Conservation (phyloP, 2,797 vertebrate genomes). For the Scolopax bukidnonensis region DNA sequence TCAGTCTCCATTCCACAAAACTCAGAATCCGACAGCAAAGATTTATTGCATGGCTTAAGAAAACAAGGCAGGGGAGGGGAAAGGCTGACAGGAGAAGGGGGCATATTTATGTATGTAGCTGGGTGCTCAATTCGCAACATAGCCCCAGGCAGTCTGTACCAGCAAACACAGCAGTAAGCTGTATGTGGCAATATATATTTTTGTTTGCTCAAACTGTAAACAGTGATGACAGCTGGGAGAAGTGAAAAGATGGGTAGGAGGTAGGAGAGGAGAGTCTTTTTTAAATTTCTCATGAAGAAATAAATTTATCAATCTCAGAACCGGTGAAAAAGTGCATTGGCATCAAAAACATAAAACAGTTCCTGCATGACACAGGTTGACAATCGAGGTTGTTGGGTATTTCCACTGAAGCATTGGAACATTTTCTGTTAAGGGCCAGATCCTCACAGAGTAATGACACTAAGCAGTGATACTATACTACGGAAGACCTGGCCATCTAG, state of each 20-base stretch:
- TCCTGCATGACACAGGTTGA: neutral
- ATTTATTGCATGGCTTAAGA: neutral
- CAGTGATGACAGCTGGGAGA: slow-evolving; percentile 20
- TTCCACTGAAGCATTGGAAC: neutral
- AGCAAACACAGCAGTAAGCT: neutral
- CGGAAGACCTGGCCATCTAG: neutral
- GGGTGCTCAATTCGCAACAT: neutral
- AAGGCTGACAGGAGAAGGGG: neutral
- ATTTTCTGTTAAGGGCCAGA: neutral
- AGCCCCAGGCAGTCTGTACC: neutral
- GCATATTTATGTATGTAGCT: neutral
- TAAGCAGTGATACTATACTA: neutral
- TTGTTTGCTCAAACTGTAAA: slow-evolving; percentile 28
- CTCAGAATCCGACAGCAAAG: neutral
- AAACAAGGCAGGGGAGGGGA: neutral
- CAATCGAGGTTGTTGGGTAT: neutral
- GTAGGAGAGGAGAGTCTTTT: neutral
- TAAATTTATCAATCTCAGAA: neutral
- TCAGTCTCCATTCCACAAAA: neutral
- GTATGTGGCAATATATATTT: slow-evolving; percentile 31
- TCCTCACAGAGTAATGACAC: neutral
- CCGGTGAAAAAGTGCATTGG: neutral
- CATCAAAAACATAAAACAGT: neutral
- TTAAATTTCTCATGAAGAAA: neutral
- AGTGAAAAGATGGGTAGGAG: neutral